Evolutionary conservation across 2,888 invertebrate genomes (phyloP).

Genomic region (Cerceris rybyensis): DNA sequence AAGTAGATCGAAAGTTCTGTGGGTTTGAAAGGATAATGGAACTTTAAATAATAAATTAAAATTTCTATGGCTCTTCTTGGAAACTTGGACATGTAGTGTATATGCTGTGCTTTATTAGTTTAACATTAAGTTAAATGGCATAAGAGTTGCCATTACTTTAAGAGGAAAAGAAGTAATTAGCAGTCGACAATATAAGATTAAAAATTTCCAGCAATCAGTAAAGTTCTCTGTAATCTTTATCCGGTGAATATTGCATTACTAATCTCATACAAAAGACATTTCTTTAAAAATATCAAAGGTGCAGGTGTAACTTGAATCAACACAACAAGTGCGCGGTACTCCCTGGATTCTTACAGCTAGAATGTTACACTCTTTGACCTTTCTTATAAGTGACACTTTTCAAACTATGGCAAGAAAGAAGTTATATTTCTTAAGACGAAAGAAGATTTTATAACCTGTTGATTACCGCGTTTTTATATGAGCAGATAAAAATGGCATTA

Average conservation of each 20-base stretch:
- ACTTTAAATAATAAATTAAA: no score
- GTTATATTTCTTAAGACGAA: neutral
- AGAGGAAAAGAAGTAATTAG: neutral
- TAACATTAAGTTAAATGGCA: neutral
- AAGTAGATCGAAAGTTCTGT: no score
- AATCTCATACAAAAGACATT: neutral
- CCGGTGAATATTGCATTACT: neutral
- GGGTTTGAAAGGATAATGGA: no score
- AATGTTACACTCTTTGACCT: neutral
- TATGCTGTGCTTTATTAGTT: neutral
- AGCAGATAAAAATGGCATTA: neutral
- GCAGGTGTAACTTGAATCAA: no score
- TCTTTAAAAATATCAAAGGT: no score
- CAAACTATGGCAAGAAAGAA: neutral
- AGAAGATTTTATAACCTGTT: neutral
- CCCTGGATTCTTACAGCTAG: no score
- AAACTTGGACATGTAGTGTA: no score
- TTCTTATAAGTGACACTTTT: neutral
- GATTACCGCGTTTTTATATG: neutral
- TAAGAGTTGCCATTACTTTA: neutral
- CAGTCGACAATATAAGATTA: neutral
- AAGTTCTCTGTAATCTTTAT: neutral
- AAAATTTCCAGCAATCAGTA: neutral
- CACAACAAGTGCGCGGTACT: no score
- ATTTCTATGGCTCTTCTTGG: no score